A percentile compares a stretch with the other conserved stretches of the same genome.
phyloP scores from a whole-genome alignment of 2,888 invertebrate species.

The Drosophila neotestacea region DNA sequence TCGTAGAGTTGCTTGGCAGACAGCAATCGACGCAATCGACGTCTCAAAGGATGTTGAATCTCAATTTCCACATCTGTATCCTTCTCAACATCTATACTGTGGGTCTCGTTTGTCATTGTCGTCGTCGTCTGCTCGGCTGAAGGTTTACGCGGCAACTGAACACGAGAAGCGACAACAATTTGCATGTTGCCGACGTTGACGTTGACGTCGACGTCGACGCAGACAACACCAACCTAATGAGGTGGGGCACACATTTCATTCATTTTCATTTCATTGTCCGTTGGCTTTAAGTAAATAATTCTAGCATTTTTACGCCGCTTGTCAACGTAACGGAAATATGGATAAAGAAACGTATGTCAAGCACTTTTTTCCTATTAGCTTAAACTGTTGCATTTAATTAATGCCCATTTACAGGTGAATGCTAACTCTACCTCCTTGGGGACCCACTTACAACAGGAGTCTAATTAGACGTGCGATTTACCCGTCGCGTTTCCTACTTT shows the following conservation, averaged over 20 bases:
- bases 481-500: conserved; percentile 11
- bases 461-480: conserved; percentile 62
- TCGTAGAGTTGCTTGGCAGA: conserved; percentile 81
- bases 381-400: conserved; percentile 70
- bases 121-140: conserved; percentile 45
- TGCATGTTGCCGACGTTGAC: conserved; percentile 43
- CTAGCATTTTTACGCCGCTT: conserved; percentile 59
- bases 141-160: conserved; percentile 69
- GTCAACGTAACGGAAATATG: conserved; percentile 14
- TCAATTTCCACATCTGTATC: conserved; percentile 39
- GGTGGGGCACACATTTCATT: conserved; percentile 41
- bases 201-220: background rate
- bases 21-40: conserved; percentile 64
- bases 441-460: conserved; percentile 2
- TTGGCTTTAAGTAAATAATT: conserved; percentile 64
- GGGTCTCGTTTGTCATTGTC: conserved; percentile 7
- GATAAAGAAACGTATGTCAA: conserved; percentile 16
- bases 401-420: conserved; percentile 34
- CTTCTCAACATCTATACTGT: conserved; percentile 49
- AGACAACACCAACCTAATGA: conserved; percentile 23
- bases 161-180: conserved; percentile 43
- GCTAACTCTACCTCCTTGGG: conserved; percentile 31
- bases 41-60: conserved; percentile 42
- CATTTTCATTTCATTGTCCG: conserved; percentile 24
- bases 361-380: conserved; percentile 51